Evolutionary conservation across 2,888 invertebrate genomes (phyloP).

Genomic region (Dimorphilus gyrociliatus): DNA sequence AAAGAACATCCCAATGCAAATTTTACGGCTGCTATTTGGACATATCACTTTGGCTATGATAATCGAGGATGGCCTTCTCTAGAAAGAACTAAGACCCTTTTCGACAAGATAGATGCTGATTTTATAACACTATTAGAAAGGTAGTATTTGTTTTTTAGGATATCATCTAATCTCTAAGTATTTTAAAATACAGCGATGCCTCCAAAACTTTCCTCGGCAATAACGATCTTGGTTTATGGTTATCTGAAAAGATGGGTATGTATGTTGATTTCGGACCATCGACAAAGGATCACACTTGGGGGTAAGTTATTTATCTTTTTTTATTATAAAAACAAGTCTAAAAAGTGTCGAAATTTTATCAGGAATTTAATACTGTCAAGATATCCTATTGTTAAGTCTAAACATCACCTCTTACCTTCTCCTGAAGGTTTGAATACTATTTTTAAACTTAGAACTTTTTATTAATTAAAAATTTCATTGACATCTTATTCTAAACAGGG

Average conservation of each 20-base stretch:
- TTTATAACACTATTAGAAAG: neutral
- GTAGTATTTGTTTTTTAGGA: conserved; percentile 12
- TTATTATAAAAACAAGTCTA: neutral
- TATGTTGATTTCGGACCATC: conserved; percentile 38
- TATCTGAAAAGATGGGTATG: conserved; percentile 32
- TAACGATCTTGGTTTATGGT: conserved; percentile 36
- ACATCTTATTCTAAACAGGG: conserved; percentile 14
- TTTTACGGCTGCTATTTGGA: conserved; percentile 35
- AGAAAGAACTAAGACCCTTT: conserved; percentile 24
- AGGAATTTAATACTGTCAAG: conserved; percentile 35
- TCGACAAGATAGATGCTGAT: conserved; percentile 27
- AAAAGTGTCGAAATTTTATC: conserved; percentile 8
- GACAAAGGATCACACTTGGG: conserved; percentile 38
- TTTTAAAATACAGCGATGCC: conserved; percentile 36
- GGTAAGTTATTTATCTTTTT: conserved; percentile 17
- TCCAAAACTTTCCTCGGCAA: conserved; percentile 39
- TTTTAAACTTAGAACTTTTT: neutral
- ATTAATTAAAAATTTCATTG: neutral
- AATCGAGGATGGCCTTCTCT: conserved; percentile 38
- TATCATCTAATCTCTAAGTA: conserved; percentile 37
- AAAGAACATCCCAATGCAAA: conserved; percentile 12
- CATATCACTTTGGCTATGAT: conserved; percentile 39
- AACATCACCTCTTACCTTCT: conserved; percentile 36
- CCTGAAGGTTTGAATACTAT: conserved; percentile 24
- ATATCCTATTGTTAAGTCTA: conserved; percentile 35